Base-by-base conservation (phyloP, 1,140 invertebrate species). In the Achroia grisella region DNA sequence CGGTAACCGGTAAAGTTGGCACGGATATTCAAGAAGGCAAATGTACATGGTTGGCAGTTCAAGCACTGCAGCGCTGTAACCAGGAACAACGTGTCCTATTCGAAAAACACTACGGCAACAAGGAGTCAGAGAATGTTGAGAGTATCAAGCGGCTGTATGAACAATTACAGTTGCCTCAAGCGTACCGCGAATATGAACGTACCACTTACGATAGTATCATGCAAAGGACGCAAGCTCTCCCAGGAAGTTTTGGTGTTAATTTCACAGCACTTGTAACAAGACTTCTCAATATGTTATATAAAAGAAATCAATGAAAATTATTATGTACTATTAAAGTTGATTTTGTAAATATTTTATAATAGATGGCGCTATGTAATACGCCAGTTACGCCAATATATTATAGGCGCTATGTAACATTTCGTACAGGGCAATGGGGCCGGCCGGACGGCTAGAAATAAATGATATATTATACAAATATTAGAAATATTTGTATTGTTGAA, bases 1-100 rank as follows among this genome's bases (percentile, higher is more conserved):
- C 88, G 9, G 74, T 92, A 0, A 95, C 91, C 4, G 95, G 95
- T 9, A 98, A 97, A 86, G 76, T 89, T n/a, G 93, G 93, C 0
- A 95, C 90, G 0, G 96, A 98, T 65, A 97, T 98, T 44, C 87
- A 92, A 69, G 95, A 97, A 66, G 94, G 94, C 14, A 98, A 98
- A 87, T 98, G 96, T 77, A 90, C 93, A 8, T 98, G 96, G 96
- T 72, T 98, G 8, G 89, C 93, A 1, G 93, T 96, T 2, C 89
- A 92, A 28, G 94, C 95, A 8, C 71, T 97, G 10, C 89, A 93
- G 70, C 87, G 87, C 47, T 92, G 89, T 39, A 90, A 87, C 56
- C 65, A 87, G 0, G 76, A 89, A 30, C 95, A 97, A 69, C 86
- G 84, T 55, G 78, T 89, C 54, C 77, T 93, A 28, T 86, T 97